phyloP scores from a whole-genome alignment of 2,113 vertebrate species.

The Microtus montanus region DNA sequence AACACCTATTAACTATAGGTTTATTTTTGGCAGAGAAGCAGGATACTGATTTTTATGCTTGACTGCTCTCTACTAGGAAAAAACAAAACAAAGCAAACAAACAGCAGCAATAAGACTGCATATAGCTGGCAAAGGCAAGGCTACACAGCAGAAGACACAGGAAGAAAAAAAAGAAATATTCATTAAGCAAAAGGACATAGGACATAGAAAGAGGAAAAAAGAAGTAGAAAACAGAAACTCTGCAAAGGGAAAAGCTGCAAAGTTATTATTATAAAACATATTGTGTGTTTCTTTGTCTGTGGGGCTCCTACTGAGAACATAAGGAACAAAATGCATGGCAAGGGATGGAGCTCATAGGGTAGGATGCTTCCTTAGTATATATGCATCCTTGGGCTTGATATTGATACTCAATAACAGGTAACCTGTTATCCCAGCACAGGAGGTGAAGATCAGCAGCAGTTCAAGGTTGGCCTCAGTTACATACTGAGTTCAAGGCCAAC shows the following conservation, averaged over 20 bases:
- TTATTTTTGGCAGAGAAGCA: conserved; percentile 61
- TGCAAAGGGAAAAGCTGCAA: background rate
- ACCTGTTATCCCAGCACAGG: background rate
- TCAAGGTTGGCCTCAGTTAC: background rate
- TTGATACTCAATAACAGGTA: background rate
- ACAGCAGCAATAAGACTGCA: conserved; percentile 26
- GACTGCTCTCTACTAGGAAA: conserved; percentile 42
- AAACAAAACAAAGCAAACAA: background rate
- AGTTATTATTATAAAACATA: conserved; percentile 20
- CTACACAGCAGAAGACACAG: background rate
- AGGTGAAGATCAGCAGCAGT: background rate
- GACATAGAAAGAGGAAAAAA: background rate
- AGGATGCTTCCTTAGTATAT: background rate
- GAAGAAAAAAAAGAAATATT: conserved; percentile 39
- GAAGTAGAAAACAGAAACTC: background rate
- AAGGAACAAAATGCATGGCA: background rate
- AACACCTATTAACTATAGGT: background rate
- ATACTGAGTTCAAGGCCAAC: background rate
- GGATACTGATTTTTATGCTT: conserved; percentile 67
- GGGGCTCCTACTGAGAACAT: background rate
- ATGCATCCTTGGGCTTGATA: no score
- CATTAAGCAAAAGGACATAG: conserved; percentile 1
- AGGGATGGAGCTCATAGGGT: background rate
- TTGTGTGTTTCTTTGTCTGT: background rate
- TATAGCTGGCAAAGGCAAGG: conserved; percentile 30